phyloP scores from a whole-genome alignment of 2,888 invertebrate genomes.

The Leptinotarsa tumamoca region DNA sequence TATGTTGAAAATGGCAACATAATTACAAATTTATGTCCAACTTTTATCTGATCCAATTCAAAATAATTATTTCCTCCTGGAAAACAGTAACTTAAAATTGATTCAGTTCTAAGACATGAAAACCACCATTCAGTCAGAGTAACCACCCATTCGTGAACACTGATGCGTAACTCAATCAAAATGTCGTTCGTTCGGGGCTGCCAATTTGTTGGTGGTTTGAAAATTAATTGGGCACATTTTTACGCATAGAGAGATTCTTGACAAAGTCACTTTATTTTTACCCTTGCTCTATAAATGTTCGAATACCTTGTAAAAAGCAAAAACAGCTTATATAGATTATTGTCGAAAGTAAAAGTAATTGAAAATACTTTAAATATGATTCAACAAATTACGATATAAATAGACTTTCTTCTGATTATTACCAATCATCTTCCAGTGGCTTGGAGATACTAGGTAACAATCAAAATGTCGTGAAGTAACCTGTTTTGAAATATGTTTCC shows the following conservation, averaged over 20 bases:
- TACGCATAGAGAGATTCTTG: constrained; percentile 6
- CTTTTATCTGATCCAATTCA: no score
- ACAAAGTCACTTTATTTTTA: background rate
- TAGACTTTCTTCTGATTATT: no score
- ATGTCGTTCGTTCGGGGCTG: constrained; percentile 49
- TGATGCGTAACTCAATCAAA: constrained; percentile 50
- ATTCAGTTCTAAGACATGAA: constrained; percentile 31
- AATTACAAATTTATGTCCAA: no score
- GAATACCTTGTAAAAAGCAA: background rate
- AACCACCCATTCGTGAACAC: constrained; percentile 55
- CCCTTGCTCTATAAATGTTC: background rate
- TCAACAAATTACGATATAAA: no score
- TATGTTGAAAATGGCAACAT: no score
- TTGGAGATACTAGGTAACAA: no score
- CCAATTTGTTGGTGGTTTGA: constrained; percentile 54
- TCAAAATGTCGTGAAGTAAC: no score
- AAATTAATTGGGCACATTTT: constrained; percentile 46
- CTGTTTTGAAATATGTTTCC: no score
- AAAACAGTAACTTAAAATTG: background rate
- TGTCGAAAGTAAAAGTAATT: no score
- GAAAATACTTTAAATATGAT: no score
- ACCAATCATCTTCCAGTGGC: no score
- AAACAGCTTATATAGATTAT: background rate
- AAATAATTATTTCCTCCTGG: no score
- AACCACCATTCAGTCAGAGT: constrained; percentile 36